Conservation (phyloP, 1,140 invertebrate species). For the Drosophila auraria region DNA sequence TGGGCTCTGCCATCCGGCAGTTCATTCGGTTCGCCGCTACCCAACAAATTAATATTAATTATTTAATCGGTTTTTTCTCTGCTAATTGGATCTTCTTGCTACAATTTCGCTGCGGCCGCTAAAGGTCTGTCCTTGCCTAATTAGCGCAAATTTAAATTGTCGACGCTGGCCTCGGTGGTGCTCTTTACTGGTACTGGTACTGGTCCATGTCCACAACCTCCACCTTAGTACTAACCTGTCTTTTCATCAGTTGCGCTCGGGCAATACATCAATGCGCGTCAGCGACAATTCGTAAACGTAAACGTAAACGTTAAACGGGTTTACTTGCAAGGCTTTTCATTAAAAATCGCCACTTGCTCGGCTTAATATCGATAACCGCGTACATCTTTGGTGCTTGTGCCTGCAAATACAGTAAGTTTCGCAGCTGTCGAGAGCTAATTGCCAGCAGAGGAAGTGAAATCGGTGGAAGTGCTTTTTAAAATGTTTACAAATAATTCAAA, state of each 20-base stretch:
- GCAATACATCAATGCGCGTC: constrained; percentile 18
- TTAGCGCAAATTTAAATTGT: constrained; percentile 62
- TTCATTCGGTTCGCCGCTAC: constrained; percentile 26
- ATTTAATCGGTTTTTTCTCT: constrained; percentile 67
- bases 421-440: neutral
- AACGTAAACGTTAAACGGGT: neutral
- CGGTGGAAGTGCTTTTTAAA: neutral
- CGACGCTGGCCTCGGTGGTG: constrained; percentile 27
- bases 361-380: neutral
- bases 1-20: constrained; percentile 6
- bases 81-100: constrained; percentile 63
- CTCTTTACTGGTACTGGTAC: constrained; percentile 21
- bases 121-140: constrained; percentile 71
- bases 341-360: neutral
- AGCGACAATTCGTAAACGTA: neutral
- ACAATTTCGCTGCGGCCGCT: constrained; percentile 57
- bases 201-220: constrained; percentile 15
- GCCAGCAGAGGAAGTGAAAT: neutral
- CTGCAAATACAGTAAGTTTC: constrained; percentile 1
- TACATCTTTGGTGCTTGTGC: neutral
- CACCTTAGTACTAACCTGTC: constrained; percentile 22
- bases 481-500: neutral
- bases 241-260: constrained; percentile 19
- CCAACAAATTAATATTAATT: constrained; percentile 67
- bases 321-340: neutral